phyloP scores from a whole-genome alignment of 2,888 invertebrate genomes.

The Melipona beecheii region DNA sequence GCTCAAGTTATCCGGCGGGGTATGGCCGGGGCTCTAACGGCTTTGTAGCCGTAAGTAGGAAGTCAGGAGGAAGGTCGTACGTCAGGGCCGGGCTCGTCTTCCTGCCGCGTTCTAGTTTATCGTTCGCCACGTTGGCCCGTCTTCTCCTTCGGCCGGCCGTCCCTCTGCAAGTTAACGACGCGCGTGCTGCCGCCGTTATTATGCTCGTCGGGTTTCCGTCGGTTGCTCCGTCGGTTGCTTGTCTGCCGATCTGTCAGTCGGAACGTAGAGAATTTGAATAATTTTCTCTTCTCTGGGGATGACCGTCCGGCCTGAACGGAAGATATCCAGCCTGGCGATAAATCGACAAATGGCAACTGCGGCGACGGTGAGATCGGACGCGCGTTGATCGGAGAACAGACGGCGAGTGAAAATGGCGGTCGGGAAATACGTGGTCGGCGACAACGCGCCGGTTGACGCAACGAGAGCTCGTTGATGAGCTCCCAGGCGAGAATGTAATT shows the following conservation, averaged over 20 bases:
- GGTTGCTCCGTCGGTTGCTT: neutral
- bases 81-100: conserved; percentile 70
- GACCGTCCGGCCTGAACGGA: neutral
- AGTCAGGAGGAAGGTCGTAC: conserved; percentile 71
- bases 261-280: neutral
- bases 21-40: conserved; percentile 56
- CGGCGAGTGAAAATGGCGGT: neutral
- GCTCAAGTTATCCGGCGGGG: conserved; percentile 67
- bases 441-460: neutral
- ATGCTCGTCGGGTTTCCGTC: conserved; percentile 23
- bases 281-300: neutral
- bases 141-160: conserved; percentile 12
- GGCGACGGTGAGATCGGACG: neutral
- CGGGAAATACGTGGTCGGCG: neutral
- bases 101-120: conserved; percentile 72
- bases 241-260: conserved; percentile 9
- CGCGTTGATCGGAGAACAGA: neutral
- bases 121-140: conserved; percentile 47
- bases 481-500: neutral
- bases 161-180: conserved; percentile 14
- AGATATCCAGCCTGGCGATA: neutral
- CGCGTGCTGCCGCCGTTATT: conserved; percentile 30
- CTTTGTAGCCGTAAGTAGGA: conserved; percentile 71
- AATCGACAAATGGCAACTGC: neutral
- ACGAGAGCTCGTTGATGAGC: neutral